Conservation (phyloP, 2,888 invertebrate species). For the Plebejus argus region DNA sequence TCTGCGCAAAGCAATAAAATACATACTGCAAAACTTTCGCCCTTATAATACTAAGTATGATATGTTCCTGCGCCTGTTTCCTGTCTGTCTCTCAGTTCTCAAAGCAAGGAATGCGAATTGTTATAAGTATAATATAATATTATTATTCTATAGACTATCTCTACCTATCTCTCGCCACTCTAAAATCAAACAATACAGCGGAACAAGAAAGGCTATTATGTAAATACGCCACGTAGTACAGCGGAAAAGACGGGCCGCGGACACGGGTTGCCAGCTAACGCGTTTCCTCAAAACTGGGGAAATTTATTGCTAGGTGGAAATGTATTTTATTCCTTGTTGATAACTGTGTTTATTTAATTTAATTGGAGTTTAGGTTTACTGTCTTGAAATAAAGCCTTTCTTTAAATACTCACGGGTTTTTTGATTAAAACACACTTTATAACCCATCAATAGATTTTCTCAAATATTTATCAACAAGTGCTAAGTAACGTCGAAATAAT, state of each 20-base stretch:
- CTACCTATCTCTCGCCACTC: background rate
- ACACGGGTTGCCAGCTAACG: background rate
- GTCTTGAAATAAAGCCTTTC: no score
- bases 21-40: no score
- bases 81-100: background rate
- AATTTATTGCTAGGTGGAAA: background rate
- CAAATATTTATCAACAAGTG: no score
- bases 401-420: no score
- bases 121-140: no score
- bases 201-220: conserved; percentile 10
- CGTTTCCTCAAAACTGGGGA: conserved; percentile 5
- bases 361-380: background rate
- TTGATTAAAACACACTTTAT: no score
- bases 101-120: background rate
- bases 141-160: background rate
- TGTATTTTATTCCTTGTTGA: background rate
- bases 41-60: no score
- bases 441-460: no score
- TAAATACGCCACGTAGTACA: background rate
- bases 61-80: background rate
- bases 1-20: no score
- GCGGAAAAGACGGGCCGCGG: conserved; percentile 12
- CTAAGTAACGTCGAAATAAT: no score
- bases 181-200: conserved; percentile 7
- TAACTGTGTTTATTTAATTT: background rate